Evolutionary conservation across 1,140 invertebrate genomes (phyloP).

Genomic region (Sitophilus oryzae): DNA sequence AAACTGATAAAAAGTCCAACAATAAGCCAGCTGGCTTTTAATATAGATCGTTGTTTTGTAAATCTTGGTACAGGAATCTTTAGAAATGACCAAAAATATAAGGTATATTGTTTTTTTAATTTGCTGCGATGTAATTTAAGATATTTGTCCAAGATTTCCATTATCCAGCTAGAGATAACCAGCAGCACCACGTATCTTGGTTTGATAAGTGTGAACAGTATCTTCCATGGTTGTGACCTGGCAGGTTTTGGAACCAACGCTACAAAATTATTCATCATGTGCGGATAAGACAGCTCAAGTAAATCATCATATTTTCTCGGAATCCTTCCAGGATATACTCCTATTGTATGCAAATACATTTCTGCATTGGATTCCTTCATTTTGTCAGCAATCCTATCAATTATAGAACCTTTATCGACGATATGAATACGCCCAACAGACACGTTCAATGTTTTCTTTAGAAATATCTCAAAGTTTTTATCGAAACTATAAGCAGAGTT

Average conservation of each 20-base stretch:
- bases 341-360: too few relatives aligned
- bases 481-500: background rate
- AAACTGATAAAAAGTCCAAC: background rate
- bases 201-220: background rate
- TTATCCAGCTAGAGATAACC: background rate
- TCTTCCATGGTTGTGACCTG: background rate
- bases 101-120: background rate
- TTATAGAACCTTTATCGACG: background rate
- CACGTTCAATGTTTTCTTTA: background rate
- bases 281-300: background rate
- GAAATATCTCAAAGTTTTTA: background rate
- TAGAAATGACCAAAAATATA: background rate
- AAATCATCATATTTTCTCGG: background rate
- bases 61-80: background rate
- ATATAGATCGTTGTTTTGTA: background rate
- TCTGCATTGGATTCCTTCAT: background rate
- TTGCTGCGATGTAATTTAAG: background rate
- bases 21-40: background rate
- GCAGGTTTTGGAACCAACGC: background rate
- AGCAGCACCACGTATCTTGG: background rate
- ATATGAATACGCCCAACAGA: background rate
- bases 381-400: background rate
- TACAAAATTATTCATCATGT: conserved; percentile 2
- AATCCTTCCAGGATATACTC: too few relatives aligned
- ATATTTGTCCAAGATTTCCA: background rate